phyloP scores from a whole-genome alignment of 2,888 invertebrate species.

The Pristionchus arcanus region DNA sequence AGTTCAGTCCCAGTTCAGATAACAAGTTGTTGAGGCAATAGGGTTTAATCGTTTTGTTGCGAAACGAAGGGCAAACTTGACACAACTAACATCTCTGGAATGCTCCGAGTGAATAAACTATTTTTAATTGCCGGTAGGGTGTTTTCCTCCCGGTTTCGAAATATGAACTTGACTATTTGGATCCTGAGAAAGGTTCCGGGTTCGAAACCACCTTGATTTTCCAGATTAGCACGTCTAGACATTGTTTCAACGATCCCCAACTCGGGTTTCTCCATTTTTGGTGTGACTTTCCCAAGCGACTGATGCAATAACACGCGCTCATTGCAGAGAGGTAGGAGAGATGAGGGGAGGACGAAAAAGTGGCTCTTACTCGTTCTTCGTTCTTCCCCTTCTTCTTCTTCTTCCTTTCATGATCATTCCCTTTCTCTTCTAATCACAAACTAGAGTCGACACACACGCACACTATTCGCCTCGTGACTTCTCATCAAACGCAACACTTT shows the following conservation, averaged over 20 bases:
- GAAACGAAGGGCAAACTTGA: no score
- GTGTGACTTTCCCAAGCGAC: neutral
- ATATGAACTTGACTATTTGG: no score
- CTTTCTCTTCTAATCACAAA: constrained; percentile 46
- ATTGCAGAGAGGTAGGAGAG: neutral
- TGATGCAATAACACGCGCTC: constrained; percentile 17
- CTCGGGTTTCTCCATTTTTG: neutral
- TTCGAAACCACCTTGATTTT: no score
- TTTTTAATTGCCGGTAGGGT: no score
- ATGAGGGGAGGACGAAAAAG: constrained; percentile 4
- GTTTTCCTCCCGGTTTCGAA: no score
- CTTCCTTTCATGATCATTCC: constrained; percentile 22
- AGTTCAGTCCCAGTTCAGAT: constrained; percentile 4
- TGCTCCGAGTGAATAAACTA: no score
- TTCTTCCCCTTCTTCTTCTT: neutral
- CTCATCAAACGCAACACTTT: neutral
- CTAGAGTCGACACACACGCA: neutral
- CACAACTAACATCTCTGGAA: no score
- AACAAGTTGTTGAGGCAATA: constrained; percentile 8
- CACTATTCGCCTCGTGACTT: neutral
- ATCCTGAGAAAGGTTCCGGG: no score
- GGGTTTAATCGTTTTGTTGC: neutral
- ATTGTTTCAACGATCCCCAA: neutral
- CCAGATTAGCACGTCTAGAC: no score
- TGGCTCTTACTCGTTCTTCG: constrained; percentile 45